Evolutionary conservation across 2,113 vertebrate genomes (phyloP), one percentile per base, ranked within the genome.

Genomic region (Papio anubis): DNA sequence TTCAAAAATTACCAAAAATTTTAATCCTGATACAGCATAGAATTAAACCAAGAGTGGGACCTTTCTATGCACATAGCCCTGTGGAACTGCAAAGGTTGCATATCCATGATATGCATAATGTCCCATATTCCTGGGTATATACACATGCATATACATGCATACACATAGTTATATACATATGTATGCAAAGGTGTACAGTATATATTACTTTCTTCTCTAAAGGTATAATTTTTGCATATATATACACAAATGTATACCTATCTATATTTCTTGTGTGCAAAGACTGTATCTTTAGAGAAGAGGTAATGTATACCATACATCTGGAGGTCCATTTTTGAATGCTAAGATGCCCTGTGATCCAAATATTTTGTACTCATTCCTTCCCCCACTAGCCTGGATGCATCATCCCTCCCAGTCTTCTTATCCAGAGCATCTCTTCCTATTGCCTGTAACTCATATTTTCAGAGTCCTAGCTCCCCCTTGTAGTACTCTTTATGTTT

Each of bases 401-500:
- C 1, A 45, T 57, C 3, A 6, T 17, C 32, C 35, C 0, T 82
- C 27, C 59, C 18, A 68, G 25, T 94, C 30, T 75, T 86, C 30
- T 93, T 87, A 89, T 70, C 16, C 13, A 86, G 70, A 43, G 68
- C 52, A 66, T 13, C 70, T 73, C 40, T 85, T 90, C 55, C 32
- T 52, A 52, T 30, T 85, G n/a, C 45, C 55, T 78, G 4, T 72
- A 57, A n/a, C 32, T 93, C 76, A 75, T 64, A 43, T 87, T 91
- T 75, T 55, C 16, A 79, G 73, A 90, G 40, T 80, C 86, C 13
- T 32, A 57, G 14, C 48, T 50, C 72, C 30, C 94, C 61, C 61
- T 23, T 43, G 45, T 85, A 83, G 16, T 90, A 86, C 55, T 83
- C 66, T 97, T 97, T 93, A 75, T 78, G 50, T 83, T 95, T 94